phyloP scores from a whole-genome alignment of 2,797 vertebrate genomes.

The Prunella strophiata region DNA sequence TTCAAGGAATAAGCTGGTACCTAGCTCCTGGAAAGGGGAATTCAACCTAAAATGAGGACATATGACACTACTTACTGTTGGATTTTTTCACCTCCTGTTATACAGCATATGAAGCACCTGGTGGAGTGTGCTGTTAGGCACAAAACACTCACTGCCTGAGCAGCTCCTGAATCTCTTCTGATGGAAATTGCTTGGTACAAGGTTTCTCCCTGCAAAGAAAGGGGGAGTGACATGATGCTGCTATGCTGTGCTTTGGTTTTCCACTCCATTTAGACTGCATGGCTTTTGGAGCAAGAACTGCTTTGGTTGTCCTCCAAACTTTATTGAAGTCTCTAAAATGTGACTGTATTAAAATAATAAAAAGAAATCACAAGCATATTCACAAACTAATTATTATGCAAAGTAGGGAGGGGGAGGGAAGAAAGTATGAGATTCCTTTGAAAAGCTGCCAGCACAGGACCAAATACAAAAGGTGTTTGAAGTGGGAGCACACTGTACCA shows the following conservation, averaged over 20 bases:
- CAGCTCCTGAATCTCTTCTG: not conserved
- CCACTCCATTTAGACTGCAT: not conserved
- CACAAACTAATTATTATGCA: conserved; percentile 39
- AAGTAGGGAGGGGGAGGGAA: not conserved
- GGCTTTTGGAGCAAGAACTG: not conserved
- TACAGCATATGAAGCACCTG: not conserved
- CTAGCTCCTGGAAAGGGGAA: not conserved
- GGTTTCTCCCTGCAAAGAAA: not conserved
- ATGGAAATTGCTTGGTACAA: not conserved
- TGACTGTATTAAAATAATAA: conserved; percentile 33
- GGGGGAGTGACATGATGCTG: not conserved
- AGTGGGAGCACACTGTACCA: not conserved
- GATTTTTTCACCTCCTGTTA: not conserved
- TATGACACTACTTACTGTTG: not conserved
- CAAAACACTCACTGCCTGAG: not conserved
- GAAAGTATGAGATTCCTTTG: conserved; percentile 2
- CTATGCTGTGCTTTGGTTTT: not conserved
- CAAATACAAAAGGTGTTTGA: conserved; percentile 49
- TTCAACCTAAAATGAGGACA: not conserved
- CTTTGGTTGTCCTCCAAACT: not conserved
- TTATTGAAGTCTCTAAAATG: conserved; percentile 4
- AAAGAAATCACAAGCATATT: conserved; percentile 32
- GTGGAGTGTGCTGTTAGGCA: not conserved
- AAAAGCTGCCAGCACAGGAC: conserved; percentile 40
- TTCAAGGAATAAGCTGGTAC: not conserved